These are phyloP conservation scores for Boloria selene DNA, from an alignment of 2,888 invertebrate genomes.

Conservation along the genomic window DNA sequence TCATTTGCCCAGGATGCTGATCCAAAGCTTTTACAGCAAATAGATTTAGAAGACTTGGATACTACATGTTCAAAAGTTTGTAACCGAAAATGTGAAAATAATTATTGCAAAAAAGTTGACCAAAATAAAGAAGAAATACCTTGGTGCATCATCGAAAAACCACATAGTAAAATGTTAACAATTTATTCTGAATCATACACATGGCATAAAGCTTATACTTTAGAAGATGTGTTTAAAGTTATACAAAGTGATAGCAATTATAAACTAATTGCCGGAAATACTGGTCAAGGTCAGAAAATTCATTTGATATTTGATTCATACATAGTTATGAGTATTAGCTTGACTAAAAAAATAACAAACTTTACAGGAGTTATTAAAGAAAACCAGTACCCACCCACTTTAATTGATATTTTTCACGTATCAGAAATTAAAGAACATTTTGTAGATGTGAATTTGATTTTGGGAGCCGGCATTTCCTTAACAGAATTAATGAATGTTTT, in stretches of 20 bases:
- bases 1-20: constrained; percentile 85
- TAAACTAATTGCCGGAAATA: constrained; percentile 86
- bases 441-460: constrained; percentile 63
- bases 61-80: constrained; percentile 52
- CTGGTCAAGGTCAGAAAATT: constrained; percentile 86
- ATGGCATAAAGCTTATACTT: constrained; percentile 76
- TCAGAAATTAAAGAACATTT: constrained; percentile 58
- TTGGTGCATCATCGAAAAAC: constrained; percentile 55
- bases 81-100: constrained; percentile 43
- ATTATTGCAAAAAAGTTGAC: constrained; percentile 34
- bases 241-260: constrained; percentile 64
- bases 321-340: too few relatives aligned
- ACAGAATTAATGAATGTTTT: constrained; percentile 75
- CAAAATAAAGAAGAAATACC: constrained; percentile 37
- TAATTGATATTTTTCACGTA: constrained; percentile 69
- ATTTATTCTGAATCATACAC: constrained; percentile 67
- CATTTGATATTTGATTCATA: not conserved
- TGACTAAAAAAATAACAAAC: not conserved
- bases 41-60: constrained; percentile 72
- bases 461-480: constrained; percentile 69
- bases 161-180: constrained; percentile 74
- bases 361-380: constrained; percentile 72
- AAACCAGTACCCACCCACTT: constrained; percentile 56
- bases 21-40: constrained; percentile 69
- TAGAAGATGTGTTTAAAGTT: constrained; percentile 74